Percentiles rank a stretch among this genome's conserved stretches.
Conservation (phyloP, 2,888 invertebrate species). For the Dryobota labecula region DNA sequence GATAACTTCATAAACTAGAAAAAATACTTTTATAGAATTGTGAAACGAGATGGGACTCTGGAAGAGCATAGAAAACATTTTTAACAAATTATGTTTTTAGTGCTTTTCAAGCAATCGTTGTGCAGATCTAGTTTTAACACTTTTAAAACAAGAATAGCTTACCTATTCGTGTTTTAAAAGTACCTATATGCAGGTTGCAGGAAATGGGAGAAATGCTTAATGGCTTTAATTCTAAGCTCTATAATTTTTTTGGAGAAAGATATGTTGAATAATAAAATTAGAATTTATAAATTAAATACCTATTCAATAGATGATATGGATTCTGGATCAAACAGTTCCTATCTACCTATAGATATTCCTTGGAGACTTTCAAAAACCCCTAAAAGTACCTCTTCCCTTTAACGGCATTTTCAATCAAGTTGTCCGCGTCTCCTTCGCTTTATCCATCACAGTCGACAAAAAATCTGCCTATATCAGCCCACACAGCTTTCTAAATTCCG, state of each 20-base stretch:
- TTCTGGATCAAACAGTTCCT: background rate
- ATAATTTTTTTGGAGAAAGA: background rate
- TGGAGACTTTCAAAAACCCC: conserved; percentile 59
- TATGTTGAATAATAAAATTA: background rate
- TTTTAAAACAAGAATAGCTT: background rate
- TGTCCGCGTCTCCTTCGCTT: conserved; percentile 75
- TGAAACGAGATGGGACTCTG: conserved; percentile 17
- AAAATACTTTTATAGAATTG: conserved; percentile 27
- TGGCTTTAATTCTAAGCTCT: background rate
- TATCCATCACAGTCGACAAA: conserved; percentile 83
- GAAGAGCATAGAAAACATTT: conserved; percentile 4
- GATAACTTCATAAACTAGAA: no score
- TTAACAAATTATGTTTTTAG: conserved; percentile 7
- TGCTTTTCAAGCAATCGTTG: background rate
- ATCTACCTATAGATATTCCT: background rate
- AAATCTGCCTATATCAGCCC: conserved; percentile 82
- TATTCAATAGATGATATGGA: background rate
- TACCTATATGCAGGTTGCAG: background rate
- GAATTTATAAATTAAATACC: background rate
- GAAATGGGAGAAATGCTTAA: background rate
- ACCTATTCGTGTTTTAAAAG: background rate
- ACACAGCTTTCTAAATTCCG: conserved; percentile 58
- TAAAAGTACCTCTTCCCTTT: conserved; percentile 73
- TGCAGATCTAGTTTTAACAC: background rate
- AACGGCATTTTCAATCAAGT: conserved; percentile 83